Evolutionary conservation across 2,113 vertebrate species (phyloP).

Genomic region (Plecotus auritus): DNA sequence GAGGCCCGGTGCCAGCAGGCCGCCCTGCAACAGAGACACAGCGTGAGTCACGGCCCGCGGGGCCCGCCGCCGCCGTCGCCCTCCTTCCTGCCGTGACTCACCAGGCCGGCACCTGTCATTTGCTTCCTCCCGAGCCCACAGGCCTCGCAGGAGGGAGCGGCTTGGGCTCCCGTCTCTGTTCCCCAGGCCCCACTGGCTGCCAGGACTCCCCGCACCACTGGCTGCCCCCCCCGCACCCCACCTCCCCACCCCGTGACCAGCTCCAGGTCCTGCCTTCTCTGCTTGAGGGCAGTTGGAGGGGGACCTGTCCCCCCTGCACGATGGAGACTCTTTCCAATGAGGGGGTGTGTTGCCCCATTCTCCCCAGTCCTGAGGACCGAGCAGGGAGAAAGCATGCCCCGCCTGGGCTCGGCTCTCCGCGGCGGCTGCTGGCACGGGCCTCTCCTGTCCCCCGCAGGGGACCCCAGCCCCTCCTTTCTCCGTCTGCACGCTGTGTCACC

Average conservation of each 20-base stretch:
- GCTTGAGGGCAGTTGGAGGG: not conserved
- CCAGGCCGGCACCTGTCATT: not conserved
- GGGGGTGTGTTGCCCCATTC: not conserved
- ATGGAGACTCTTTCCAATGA: not conserved
- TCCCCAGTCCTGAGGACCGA: not conserved
- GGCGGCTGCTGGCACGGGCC: too few species aligned
- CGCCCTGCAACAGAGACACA: constrained; percentile 66
- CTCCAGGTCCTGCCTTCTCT: not conserved
- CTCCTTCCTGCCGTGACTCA: constrained; percentile 28
- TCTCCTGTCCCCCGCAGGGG: rapidly evolving
- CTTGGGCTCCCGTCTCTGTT: not conserved
- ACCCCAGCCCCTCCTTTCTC: rapidly evolving
- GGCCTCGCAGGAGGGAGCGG: not conserved
- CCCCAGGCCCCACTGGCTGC: too few species aligned
- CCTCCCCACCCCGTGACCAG: not conserved
- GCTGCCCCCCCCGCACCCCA: too few species aligned
- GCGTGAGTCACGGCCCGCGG: not conserved
- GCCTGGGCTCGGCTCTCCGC: too few species aligned
- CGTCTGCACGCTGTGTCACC: not conserved
- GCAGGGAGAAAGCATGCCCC: not conserved
- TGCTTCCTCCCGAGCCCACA: not conserved
- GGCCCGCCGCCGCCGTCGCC: not conserved
- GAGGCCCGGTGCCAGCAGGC: constrained; percentile 4
- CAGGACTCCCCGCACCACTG: too few species aligned
- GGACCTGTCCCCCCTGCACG: not conserved